phyloP scores from a whole-genome alignment of 2,888 invertebrate species.

The Heliconius sara region DNA sequence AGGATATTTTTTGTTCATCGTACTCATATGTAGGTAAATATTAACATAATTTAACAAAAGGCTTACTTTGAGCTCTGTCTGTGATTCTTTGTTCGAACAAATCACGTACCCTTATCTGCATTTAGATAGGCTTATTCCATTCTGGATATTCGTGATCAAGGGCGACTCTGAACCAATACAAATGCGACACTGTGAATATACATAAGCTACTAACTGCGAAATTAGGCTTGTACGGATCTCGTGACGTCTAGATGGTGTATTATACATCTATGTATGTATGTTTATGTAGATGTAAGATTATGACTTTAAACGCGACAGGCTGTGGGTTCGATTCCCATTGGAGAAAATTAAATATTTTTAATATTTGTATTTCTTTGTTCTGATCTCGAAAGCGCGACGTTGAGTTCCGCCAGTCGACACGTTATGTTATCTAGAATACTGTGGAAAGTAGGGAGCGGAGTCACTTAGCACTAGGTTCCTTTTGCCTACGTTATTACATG shows the following conservation, averaged over 20 bases:
- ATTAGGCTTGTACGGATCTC: neutral
- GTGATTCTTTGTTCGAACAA: constrained; percentile 38
- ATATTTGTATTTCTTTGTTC: too few species aligned
- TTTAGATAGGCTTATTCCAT: constrained; percentile 43
- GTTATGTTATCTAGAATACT: too few species aligned
- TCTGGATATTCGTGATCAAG: constrained; percentile 38
- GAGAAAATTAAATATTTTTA: too few species aligned
- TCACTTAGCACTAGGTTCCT: too few species aligned
- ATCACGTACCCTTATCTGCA: constrained; percentile 41
- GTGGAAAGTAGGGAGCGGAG: too few species aligned
- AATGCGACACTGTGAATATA: constrained; percentile 30
- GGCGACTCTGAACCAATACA: constrained; percentile 35
- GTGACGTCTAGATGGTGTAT: neutral
- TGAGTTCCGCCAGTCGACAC: too few species aligned
- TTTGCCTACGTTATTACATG: too few species aligned
- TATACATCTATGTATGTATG: neutral
- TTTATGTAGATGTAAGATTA: neutral
- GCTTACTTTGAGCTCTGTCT: constrained; percentile 17
- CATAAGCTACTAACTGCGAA: neutral
- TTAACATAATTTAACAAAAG: constrained; percentile 28
- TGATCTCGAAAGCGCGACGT: too few species aligned
- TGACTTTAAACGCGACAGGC: too few species aligned
- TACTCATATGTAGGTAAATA: neutral
- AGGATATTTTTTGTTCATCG: neutral
- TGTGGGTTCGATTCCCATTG: too few species aligned